These are phyloP conservation scores for Plusia festucae DNA, from an alignment of 2,888 invertebrate species.

Conservation along the genomic window DNA sequence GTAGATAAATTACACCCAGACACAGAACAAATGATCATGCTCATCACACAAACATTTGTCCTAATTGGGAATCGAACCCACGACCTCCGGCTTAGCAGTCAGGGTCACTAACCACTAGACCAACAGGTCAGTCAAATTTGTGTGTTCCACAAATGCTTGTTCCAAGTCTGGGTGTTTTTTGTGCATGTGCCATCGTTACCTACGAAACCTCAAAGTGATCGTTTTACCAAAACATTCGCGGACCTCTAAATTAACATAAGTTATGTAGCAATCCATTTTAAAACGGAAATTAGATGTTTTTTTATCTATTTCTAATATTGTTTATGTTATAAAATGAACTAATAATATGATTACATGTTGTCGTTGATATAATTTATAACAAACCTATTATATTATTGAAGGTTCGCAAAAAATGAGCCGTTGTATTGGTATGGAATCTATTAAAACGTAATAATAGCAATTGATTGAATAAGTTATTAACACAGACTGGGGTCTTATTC, in stretches of 20 bases:
- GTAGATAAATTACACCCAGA: no score
- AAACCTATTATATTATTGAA: neutral
- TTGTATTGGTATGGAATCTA: neutral
- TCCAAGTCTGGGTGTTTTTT: no score
- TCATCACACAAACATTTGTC: no score
- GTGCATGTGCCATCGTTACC: no score
- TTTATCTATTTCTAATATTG: neutral
- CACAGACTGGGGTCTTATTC: no score
- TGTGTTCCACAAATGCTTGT: no score
- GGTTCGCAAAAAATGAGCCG: neutral
- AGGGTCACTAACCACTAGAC: no score
- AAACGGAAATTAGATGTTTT: constrained; percentile 9
- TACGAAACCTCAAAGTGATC: no score
- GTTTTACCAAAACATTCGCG: neutral
- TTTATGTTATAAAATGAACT: neutral
- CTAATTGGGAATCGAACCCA: no score
- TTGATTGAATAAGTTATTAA: constrained; percentile 1
- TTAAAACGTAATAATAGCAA: neutral
- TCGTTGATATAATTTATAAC: neutral
- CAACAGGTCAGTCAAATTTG: no score
- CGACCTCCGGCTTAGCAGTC: no score
- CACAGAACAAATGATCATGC: no score
- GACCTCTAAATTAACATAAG: neutral
- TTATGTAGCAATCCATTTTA: constrained; percentile 10
- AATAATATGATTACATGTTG: neutral